phyloP scores from a whole-genome alignment of 1,140 invertebrate species.

The Choristoneura fumiferana region DNA sequence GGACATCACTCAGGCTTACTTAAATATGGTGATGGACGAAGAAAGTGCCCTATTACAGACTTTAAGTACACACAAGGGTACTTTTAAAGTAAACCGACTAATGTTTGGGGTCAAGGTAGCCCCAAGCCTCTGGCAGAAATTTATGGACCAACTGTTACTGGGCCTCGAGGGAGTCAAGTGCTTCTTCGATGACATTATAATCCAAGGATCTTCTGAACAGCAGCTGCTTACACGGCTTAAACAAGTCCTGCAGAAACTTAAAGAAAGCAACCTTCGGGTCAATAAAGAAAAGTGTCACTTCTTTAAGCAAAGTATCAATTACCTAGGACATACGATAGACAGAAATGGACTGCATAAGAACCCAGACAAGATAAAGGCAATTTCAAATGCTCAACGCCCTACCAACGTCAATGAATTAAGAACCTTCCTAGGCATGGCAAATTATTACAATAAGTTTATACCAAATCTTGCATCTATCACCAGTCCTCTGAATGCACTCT shows the following conservation, averaged over 20 bases:
- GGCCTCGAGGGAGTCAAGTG: no score
- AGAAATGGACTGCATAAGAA: constrained; percentile 24
- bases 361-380: constrained; percentile 22
- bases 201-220: constrained; percentile 19
- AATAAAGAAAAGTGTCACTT: constrained; percentile 29
- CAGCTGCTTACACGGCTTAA: constrained; percentile 7
- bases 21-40: no score
- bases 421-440: constrained; percentile 38
- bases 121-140: no score
- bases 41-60: no score
- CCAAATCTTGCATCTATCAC: constrained; percentile 29
- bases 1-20: no score
- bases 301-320: constrained; percentile 23
- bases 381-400: background rate
- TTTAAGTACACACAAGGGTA: no score
- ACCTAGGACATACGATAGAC: constrained; percentile 28
- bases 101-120: no score
- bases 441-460: constrained; percentile 48
- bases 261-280: constrained; percentile 7
- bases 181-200: constrained; percentile 25
- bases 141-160: no score
- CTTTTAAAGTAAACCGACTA: no score
- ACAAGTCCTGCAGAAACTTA: constrained; percentile 19
- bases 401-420: constrained; percentile 32
- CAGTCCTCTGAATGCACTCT: constrained; percentile 27